Evolutionary conservation across 2,888 invertebrate species (phyloP).

Genomic region (Pristionchus exspectatus): DNA sequence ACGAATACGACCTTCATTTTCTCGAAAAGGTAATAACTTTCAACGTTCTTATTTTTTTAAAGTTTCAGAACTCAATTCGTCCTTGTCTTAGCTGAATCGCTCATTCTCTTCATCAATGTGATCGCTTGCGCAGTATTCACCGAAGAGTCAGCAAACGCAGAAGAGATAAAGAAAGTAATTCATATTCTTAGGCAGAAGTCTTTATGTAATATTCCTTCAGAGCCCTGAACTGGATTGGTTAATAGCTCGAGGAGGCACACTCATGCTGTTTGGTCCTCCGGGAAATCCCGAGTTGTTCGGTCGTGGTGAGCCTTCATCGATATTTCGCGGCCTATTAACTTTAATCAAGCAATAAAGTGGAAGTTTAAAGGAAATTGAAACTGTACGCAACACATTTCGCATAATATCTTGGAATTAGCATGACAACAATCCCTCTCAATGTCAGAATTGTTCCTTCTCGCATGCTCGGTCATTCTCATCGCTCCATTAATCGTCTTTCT

Average conservation of each 20-base stretch:
- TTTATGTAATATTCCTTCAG: background rate
- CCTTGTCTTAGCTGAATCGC: background rate
- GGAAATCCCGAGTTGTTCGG: constrained; percentile 6
- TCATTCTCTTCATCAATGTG: background rate
- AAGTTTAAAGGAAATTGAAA: too few species aligned
- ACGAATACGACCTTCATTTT: constrained; percentile 8
- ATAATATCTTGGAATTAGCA: background rate
- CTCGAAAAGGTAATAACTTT: background rate
- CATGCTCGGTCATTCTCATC: background rate
- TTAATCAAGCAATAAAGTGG: too few species aligned
- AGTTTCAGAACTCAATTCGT: background rate
- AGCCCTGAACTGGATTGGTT: background rate
- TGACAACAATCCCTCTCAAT: background rate
- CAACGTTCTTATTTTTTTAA: too few species aligned
- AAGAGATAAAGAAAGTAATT: background rate
- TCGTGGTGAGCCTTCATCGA: background rate
- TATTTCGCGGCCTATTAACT: too few species aligned
- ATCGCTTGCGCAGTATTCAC: background rate
- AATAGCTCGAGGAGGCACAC: background rate
- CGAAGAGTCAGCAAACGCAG: background rate
- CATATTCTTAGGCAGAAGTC: background rate
- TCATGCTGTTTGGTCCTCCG: background rate
- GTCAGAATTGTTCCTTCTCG: constrained; percentile 14
- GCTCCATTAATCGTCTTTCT: constrained; percentile 25
- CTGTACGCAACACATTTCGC: background rate